Percentiles rank a stretch among this genome's conserved stretches.
Evolutionary conservation across 2,797 vertebrate species (phyloP).

Genomic region (Hybognathus amarus): DNA sequence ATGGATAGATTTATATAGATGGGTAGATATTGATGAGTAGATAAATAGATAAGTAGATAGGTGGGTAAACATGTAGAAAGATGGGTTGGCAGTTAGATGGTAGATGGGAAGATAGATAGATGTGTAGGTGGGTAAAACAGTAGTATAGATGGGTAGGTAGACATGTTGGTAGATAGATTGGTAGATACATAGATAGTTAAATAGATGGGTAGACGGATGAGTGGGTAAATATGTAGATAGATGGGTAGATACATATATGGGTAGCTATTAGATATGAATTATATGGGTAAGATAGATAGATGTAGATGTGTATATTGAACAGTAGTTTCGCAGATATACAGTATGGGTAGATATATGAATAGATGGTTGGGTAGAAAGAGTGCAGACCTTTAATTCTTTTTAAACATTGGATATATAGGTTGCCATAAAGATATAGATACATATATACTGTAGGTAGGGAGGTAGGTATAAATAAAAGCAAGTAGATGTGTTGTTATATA

Average conservation of each 20-base stretch:
- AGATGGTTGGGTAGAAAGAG: not conserved
- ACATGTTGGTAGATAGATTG: no score
- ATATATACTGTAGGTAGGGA: no score
- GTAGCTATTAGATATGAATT: no score
- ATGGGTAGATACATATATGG: no score
- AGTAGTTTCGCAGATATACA: not conserved
- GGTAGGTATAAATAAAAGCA: no score
- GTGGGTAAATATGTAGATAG: not conserved
- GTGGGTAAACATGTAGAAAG: not conserved
- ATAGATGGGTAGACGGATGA: no score
- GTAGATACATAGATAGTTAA: no score
- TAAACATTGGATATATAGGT: no score
- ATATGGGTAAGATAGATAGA: not conserved
- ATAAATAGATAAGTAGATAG: not conserved
- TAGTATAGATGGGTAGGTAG: not conserved
- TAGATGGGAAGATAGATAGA: not conserved
- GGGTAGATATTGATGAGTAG: not conserved
- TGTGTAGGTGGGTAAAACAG: not conserved
- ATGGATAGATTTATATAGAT: no score
- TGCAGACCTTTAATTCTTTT: no score
- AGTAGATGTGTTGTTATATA: not conserved
- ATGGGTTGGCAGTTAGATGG: not conserved
- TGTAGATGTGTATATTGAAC: not conserved
- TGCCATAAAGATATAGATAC: no score
- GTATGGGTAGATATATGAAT: not conserved